Conservation (phyloP, 2,113 vertebrate genomes). For the Rhea pennata region DNA sequence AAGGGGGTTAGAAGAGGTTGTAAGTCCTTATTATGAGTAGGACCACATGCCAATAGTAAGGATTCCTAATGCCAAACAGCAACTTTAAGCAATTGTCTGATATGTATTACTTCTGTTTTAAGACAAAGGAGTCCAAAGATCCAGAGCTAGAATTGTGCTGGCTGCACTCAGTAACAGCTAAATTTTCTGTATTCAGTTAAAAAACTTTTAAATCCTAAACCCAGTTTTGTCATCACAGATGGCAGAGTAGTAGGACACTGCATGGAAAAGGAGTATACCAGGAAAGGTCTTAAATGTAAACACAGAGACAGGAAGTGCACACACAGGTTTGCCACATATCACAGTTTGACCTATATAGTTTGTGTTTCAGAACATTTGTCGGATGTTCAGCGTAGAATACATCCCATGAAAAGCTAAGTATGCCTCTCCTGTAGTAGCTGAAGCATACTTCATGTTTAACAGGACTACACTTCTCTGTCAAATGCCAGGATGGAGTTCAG, state of each 20-base stretch:
- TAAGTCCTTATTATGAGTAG: not conserved
- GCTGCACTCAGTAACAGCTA: not conserved
- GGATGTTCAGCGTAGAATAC: not conserved
- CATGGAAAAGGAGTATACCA: rapidly evolving
- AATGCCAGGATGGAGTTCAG: not conserved
- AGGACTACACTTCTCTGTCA: not conserved
- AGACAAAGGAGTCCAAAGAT: not conserved
- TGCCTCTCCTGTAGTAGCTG: not conserved
- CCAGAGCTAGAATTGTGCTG: not conserved
- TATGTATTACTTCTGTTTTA: not conserved
- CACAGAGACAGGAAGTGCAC: not conserved
- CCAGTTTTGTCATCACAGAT: not conserved
- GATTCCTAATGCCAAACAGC: not conserved
- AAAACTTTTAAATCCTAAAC: not conserved
- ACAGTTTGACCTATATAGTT: not conserved
- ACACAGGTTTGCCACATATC: not conserved
- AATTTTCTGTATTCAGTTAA: not conserved
- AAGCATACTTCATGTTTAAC: not conserved
- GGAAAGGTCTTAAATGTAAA: not conserved
- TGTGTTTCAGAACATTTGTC: not conserved
- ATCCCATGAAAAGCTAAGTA: not conserved
- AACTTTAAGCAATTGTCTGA: not conserved
- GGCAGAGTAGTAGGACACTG: not conserved
- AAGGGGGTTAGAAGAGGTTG: not conserved
- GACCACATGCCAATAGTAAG: not conserved